These are phyloP conservation scores for Dolomedes plantarius DNA, from an alignment of 2,888 invertebrate species.

Conservation along the genomic window DNA sequence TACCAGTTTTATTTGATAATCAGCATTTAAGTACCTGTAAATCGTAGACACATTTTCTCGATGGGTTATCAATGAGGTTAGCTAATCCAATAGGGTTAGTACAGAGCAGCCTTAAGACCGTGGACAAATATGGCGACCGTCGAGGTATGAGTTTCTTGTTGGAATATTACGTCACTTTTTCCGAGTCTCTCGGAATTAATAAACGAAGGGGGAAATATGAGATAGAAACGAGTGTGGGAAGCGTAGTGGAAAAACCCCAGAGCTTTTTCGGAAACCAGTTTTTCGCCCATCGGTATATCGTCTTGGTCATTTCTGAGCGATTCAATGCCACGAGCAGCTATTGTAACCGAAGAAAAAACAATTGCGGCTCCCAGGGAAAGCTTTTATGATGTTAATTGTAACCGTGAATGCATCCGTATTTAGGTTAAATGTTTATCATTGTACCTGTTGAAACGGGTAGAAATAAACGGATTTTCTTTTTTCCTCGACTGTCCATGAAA, in stretches of 20 bases:
- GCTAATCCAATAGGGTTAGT: too few relatives aligned
- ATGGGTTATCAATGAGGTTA: too few relatives aligned
- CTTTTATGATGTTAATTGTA: constrained; percentile 12
- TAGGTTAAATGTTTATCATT: constrained; percentile 13
- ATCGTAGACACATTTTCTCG: too few relatives aligned
- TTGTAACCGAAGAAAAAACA: not conserved
- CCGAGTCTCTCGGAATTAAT: constrained; percentile 52
- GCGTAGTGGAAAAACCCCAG: constrained; percentile 52
- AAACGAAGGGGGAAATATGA: constrained; percentile 37
- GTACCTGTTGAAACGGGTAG: not conserved
- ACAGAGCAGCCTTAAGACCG: too few relatives aligned
- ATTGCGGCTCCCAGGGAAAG: not conserved
- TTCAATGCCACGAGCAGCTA: constrained; percentile 3
- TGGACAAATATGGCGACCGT: too few relatives aligned
- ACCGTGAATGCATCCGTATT: constrained; percentile 1
- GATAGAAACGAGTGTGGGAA: constrained; percentile 36
- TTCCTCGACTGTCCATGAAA: not conserved
- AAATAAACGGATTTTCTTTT: not conserved
- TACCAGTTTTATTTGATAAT: too few relatives aligned
- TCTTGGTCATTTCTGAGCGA: constrained; percentile 42
- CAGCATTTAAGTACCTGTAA: too few relatives aligned
- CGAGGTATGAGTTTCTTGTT: not conserved
- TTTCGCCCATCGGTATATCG: constrained; percentile 18
- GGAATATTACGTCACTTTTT: constrained; percentile 44
- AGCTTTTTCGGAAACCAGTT: constrained; percentile 35